Evolutionary conservation across 2,113 vertebrate genomes (phyloP).

Genomic region (Dromas ardeola): DNA sequence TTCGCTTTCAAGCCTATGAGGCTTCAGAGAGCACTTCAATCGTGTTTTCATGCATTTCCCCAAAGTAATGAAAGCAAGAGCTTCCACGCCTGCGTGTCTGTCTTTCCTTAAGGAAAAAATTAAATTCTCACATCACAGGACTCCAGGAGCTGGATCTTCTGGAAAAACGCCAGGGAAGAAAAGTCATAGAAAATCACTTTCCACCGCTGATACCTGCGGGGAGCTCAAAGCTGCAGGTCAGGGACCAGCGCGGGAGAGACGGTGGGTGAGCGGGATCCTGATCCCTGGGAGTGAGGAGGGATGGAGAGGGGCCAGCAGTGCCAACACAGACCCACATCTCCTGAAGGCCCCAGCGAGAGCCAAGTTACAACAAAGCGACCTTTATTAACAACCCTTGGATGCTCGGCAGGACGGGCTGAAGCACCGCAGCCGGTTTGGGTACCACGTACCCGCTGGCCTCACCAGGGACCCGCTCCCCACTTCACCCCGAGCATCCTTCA

Average conservation of each 20-base stretch:
- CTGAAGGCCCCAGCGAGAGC: not conserved
- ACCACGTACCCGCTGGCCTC: not conserved
- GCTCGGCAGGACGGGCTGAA: not conserved
- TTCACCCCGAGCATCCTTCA: not conserved
- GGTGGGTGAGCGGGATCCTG: not conserved
- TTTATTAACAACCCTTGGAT: not conserved
- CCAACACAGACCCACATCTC: not conserved
- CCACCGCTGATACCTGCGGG: rapidly evolving
- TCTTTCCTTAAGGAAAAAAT: not conserved
- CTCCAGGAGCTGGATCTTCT: not conserved
- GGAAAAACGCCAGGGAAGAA: not conserved
- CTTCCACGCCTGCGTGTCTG: not conserved
- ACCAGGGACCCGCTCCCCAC: not conserved
- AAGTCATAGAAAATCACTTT: not conserved
- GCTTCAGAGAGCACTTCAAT: not conserved
- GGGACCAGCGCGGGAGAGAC: not conserved
- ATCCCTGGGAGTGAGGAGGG: rapidly evolving
- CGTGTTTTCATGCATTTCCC: not conserved
- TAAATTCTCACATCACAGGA: not conserved
- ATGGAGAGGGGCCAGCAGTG: not conserved
- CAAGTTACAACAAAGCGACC: not conserved
- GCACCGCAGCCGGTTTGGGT: not conserved
- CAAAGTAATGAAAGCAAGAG: not conserved
- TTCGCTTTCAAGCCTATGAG: not conserved
- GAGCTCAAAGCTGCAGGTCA: not conserved